Base-by-base conservation (phyloP, 2,113 vertebrate species). In the Callochromis pleurospilus region DNA sequence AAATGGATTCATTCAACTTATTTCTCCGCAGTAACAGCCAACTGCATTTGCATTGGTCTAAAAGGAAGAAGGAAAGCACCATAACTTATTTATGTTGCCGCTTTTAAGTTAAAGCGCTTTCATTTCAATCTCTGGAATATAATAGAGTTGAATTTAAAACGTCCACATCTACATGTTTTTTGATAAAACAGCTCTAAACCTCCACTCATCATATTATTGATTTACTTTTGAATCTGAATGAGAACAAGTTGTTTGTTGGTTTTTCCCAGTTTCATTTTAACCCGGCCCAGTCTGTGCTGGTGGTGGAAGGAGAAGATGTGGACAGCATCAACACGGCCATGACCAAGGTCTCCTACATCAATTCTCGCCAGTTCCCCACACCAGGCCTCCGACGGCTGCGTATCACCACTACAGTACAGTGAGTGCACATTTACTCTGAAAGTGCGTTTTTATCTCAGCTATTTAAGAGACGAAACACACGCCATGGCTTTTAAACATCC, bases 331-430 rank as follows among this genome's bases (percentile, higher is more conserved):
- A 98, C 95, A 95, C 86, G 11, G 98, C 98, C 79, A 97, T 99
- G 83, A 97, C 89, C 91, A 99, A 98, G 89, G 97, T 99, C 60
- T 98, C 98, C 89, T 99, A 99, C 96, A 99, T 99, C 95, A 99
- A 99, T 96, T 98, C 98, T 40, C 97, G 97, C 82, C 98, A 99
- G 96, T 99, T 99, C 88, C 98, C 98, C 9, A 98, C 97, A 0
- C 93, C 98, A 5, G 98, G 99, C 0, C 70, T 97, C 31, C 96
- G 98, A 24, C 96, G 92, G 62, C 97, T 99, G 19, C 97, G 95
- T 95, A 96, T 99, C 91, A 97, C 97, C 47, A 98, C 98, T 38
- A 95, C 97, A 96, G 98, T 99, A 86, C 98, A 98, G 99, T 99
- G 55, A 94, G 95, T 92, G 29, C 56, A n/a, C 45, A 40, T 3